Percentiles rank a stretch among this genome's conserved stretches.
phyloP scores from a whole-genome alignment of 2,113 vertebrate species.

The Tricholaema leucomelas region DNA sequence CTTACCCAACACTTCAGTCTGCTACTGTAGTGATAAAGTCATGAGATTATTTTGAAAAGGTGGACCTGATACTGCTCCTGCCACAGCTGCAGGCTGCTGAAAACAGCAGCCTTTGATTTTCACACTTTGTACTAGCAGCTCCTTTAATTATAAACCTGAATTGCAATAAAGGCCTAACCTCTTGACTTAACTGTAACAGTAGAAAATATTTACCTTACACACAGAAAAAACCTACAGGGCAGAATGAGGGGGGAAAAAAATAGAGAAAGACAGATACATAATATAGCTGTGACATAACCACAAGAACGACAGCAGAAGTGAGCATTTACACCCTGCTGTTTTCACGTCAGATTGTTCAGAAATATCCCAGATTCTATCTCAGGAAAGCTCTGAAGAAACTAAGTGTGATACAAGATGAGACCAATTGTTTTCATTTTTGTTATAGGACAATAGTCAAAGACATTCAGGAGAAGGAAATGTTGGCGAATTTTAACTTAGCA shows the following conservation, averaged over 20 bases:
- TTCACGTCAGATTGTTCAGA: neutral
- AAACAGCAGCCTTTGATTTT: neutral
- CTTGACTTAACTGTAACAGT: neutral
- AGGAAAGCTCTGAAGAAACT: neutral
- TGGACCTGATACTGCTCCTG: neutral
- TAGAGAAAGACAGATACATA: conserved; percentile 22
- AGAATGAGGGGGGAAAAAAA: neutral
- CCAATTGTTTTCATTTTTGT: neutral
- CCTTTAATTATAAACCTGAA: conserved; percentile 11
- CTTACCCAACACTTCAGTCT: neutral
- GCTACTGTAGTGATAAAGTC: neutral
- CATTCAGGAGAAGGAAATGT: neutral
- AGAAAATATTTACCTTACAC: conserved; percentile 65
- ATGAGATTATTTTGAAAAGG: neutral
- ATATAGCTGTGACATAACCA: conserved; percentile 36
- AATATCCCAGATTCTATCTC: neutral
- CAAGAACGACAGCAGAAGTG: conserved; percentile 10
- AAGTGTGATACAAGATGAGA: neutral
- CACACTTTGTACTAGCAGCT: neutral
- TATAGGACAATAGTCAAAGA: neutral
- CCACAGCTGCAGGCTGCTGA: neutral
- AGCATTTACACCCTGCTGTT: neutral
- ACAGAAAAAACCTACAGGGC: conserved; percentile 44
- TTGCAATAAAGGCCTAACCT: conserved; percentile 24
- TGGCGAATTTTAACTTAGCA: neutral